Evolutionary conservation across 2,888 invertebrate genomes (phyloP).

Genomic region (Operophtera brumata): DNA sequence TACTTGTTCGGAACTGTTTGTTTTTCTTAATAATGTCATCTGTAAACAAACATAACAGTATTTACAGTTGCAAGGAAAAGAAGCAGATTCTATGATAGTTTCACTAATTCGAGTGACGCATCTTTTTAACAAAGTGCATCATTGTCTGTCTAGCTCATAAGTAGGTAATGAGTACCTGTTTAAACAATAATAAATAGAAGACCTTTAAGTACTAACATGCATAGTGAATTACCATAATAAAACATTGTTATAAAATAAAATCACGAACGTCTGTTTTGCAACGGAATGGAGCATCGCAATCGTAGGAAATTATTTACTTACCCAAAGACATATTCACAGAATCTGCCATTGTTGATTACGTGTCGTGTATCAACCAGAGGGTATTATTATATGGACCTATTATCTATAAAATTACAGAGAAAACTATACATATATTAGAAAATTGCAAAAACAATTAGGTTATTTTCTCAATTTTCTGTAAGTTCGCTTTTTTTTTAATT

Average conservation of each 20-base stretch:
- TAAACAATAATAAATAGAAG: too few relatives aligned
- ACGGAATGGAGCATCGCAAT: background rate
- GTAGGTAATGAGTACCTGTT: too few relatives aligned
- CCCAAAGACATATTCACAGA: conserved; percentile 72
- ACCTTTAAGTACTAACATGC: too few relatives aligned
- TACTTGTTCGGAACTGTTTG: conserved; percentile 54
- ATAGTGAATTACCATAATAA: background rate
- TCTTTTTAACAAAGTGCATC: background rate
- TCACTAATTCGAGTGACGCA: background rate
- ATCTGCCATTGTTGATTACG: conserved; percentile 53
- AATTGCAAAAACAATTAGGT: background rate
- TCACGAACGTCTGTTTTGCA: background rate
- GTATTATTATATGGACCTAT: background rate
- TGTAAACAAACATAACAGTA: conserved; percentile 36
- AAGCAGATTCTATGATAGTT: too few relatives aligned
- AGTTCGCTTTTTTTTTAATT: background rate
- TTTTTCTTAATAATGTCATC: conserved; percentile 72
- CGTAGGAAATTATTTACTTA: conserved; percentile 41
- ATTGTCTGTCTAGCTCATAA: too few relatives aligned
- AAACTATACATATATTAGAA: background rate
- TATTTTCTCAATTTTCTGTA: conserved; percentile 4
- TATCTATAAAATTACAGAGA: background rate
- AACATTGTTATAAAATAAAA: background rate
- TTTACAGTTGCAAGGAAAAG: background rate
- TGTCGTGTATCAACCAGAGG: background rate